Conservation (phyloP, 2,888 invertebrate species). For the Callimorpha dominula region DNA sequence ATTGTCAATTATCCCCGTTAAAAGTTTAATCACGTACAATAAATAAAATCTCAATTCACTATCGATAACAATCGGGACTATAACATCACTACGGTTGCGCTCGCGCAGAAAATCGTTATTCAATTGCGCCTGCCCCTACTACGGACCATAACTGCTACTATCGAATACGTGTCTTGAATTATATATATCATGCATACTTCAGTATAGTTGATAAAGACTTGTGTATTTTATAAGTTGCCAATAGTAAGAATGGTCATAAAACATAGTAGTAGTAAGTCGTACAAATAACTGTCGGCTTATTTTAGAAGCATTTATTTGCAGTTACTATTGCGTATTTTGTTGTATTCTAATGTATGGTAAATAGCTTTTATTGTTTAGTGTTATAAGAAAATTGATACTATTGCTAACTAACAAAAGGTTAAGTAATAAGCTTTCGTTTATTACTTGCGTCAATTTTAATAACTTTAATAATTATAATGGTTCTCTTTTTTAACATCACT, state of each 20-base stretch:
- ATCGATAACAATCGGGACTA: conserved; percentile 50
- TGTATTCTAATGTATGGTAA: not conserved
- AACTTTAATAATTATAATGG: not conserved
- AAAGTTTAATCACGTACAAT: conserved; percentile 30
- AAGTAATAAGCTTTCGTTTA: not conserved
- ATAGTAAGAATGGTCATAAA: conserved; percentile 26
- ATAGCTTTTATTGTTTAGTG: not conserved
- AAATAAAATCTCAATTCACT: conserved; percentile 38
- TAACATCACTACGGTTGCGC: conserved; percentile 61
- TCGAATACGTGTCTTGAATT: conserved; percentile 67
- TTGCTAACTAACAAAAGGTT: not conserved
- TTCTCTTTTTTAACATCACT: not conserved
- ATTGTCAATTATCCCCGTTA: conserved; percentile 9
- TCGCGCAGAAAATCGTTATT: conserved; percentile 72
- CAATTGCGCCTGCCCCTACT: conserved; percentile 68
- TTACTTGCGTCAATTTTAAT: not conserved
- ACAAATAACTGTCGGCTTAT: conserved; percentile 38
- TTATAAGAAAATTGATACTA: not conserved
- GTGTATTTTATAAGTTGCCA: conserved; percentile 20
- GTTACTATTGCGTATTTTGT: conserved; percentile 13
- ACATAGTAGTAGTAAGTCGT: conserved; percentile 31
- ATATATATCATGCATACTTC: conserved; percentile 23
- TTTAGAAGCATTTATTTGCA: conserved; percentile 21
- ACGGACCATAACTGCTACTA: conserved; percentile 68
- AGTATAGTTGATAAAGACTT: conserved; percentile 1